Evolutionary conservation across 2,797 vertebrate species (phyloP), one percentile per base, ranked within the genome.

Genomic region (Helarctos malayanus): DNA sequence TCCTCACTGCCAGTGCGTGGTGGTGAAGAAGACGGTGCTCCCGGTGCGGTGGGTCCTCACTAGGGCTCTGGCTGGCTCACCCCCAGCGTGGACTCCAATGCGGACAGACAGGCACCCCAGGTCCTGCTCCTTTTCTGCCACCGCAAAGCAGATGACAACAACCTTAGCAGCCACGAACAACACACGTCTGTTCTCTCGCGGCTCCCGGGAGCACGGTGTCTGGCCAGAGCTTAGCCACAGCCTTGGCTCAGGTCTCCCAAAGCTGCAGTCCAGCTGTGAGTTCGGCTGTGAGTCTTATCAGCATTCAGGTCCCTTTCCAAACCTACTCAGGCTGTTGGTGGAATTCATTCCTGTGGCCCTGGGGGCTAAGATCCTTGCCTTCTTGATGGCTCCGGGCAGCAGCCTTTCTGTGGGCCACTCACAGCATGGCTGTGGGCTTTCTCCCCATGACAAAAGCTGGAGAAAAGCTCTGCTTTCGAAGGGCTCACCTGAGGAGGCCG

Each of bases 1-100:
- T 47, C 13, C 0, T 6, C 3, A 0, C 32, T 16, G 4, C 8
- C 11, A 1, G 2, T 19, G 52, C 0, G 0, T 2, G 25, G 61
- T 8, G 16, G 38, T 35, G 38, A 57, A 61, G 61, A 19, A 23
- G 7, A 5, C 59, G 11, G 27, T 1, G 59, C 49, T 38, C 45
- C 15, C 4, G 4, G 45, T 15, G 4, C 2, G 8, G 21, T 0
- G 14, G 13, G 57, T 68, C 12, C 11, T 7, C 1, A 2, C 35
- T 7, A 29, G 15, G 3, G 14, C 52, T 14, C 73, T 4, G 38
- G 52, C n/a, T 7, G 3, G 19, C 35, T 57, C 1, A 1, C 9
- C 0, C 0, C 7, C 21, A 2, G 45, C 7, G 2, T 4, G 27
- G 23, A 78, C 2, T 15, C 29, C 71, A 32, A 10, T 0, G 0